Conservation (phyloP, 2,113 vertebrate genomes). For the Zingel zingel region DNA sequence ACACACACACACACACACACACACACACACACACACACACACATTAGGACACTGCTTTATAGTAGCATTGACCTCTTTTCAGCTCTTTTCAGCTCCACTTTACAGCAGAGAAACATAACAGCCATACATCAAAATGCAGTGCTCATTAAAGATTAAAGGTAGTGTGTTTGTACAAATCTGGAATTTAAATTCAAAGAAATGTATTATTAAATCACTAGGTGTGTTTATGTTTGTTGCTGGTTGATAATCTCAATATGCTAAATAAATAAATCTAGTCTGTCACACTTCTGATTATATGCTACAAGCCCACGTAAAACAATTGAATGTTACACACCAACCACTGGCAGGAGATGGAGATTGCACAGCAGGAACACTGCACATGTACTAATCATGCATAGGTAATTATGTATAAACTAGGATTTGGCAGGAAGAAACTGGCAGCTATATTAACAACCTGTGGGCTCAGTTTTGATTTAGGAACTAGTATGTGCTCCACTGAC, state of each 20-base stretch:
- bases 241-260: constrained; percentile 30
- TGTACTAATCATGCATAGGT: constrained; percentile 59
- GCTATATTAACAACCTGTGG: constrained; percentile 45
- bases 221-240: constrained; percentile 47
- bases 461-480: constrained; percentile 39
- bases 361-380: constrained; percentile 49
- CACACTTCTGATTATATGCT: constrained; percentile 65
- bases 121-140: neutral
- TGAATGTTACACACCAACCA: constrained; percentile 57
- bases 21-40: neutral
- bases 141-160: neutral
- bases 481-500: constrained; percentile 33
- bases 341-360: constrained; percentile 57
- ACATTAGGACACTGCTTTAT: neutral
- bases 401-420: constrained; percentile 66
- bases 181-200: constrained; percentile 10
- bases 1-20: neutral
- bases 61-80: neutral
- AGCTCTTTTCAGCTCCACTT: constrained; percentile 6
- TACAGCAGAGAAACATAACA: neutral
- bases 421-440: constrained; percentile 60
- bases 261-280: constrained; percentile 54
- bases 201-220: constrained; percentile 44
- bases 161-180: neutral
- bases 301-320: constrained; percentile 66